Conservation (phyloP, 2,888 invertebrate species). For the Ellobium chinense region DNA sequence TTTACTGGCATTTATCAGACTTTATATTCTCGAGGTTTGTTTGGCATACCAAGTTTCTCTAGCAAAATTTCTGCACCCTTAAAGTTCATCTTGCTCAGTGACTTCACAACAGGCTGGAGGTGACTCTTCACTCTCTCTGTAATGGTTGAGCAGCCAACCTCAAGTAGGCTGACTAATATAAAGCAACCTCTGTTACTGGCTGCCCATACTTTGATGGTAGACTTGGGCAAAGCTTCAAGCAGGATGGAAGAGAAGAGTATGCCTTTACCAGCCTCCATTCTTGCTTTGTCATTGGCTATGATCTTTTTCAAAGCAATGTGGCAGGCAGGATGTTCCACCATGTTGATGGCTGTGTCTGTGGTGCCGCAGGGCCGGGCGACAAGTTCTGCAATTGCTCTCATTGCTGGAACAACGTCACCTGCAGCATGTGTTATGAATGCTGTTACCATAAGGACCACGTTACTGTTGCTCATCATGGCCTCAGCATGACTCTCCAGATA, state of each 20-base stretch:
- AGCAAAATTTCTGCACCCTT: slow-evolving; percentile 75
- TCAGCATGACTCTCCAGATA: slow-evolving; percentile 68
- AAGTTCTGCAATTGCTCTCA: slow-evolving; percentile 72
- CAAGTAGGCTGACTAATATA: slow-evolving; percentile 74
- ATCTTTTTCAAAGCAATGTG: slow-evolving; percentile 76
- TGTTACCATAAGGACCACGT: slow-evolving; percentile 68
- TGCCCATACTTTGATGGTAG: slow-evolving; percentile 75
- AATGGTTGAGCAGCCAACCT: slow-evolving; percentile 69
- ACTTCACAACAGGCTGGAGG: slow-evolving; percentile 63
- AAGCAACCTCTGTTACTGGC: slow-evolving; percentile 79
- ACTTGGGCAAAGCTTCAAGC: slow-evolving; percentile 69
- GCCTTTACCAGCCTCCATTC: slow-evolving; percentile 64
- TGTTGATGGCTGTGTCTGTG: slow-evolving; percentile 67
- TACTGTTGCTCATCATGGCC: slow-evolving; percentile 69
- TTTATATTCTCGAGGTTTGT: slow-evolving; percentile 31
- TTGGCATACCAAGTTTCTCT: slow-evolving; percentile 62
- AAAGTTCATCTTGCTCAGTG: slow-evolving; percentile 73
- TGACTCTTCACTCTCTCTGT: slow-evolving; percentile 62
- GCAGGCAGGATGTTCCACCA: slow-evolving; percentile 76
- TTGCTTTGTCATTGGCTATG: slow-evolving; percentile 71
- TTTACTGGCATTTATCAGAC: neutral
- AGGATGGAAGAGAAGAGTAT: slow-evolving; percentile 74
- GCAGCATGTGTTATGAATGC: slow-evolving; percentile 71
- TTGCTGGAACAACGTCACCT: slow-evolving; percentile 73
- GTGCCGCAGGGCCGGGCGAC: slow-evolving; percentile 72